Percentiles rank a stretch among this genome's conserved stretches.
Conservation (phyloP, 2,888 invertebrate genomes). For the Julus scanicus region DNA sequence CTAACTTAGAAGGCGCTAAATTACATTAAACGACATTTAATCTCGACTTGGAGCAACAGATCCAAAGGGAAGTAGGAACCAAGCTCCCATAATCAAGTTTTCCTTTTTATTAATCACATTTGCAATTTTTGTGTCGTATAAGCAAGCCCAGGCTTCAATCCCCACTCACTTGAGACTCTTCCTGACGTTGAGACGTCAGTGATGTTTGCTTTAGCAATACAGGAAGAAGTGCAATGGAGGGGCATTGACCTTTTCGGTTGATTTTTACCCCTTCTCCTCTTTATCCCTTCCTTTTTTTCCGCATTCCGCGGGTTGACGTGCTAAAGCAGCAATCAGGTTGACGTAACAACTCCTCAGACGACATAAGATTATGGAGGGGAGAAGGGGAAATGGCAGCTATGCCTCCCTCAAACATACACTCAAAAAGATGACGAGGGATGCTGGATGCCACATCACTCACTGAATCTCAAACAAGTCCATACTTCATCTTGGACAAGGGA, state of each 20-base stretch:
- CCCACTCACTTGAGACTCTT: neutral
- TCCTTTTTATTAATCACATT: constrained; percentile 21
- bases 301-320: neutral
- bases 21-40: constrained; percentile 20
- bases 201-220: neutral
- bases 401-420: neutral
- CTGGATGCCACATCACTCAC: neutral
- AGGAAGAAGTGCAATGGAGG: neutral
- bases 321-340: constrained; percentile 36
- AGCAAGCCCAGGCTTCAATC: neutral
- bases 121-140: constrained; percentile 9
- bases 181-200: neutral
- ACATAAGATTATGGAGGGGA: neutral
- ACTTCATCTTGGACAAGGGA: neutral
- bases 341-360: constrained; percentile 32
- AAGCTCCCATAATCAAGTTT: constrained; percentile 1
- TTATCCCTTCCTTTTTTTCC: neutral
- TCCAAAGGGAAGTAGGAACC: neutral
- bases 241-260: neutral
- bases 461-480: constrained; percentile 13
- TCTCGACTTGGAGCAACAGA: constrained; percentile 4
- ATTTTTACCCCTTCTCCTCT: constrained; percentile 5
- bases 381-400: neutral
- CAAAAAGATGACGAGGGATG: neutral
- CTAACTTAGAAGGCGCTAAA: neutral